phyloP scores from a whole-genome alignment of 1,140 invertebrate genomes.

The Harpegnathos saltator region DNA sequence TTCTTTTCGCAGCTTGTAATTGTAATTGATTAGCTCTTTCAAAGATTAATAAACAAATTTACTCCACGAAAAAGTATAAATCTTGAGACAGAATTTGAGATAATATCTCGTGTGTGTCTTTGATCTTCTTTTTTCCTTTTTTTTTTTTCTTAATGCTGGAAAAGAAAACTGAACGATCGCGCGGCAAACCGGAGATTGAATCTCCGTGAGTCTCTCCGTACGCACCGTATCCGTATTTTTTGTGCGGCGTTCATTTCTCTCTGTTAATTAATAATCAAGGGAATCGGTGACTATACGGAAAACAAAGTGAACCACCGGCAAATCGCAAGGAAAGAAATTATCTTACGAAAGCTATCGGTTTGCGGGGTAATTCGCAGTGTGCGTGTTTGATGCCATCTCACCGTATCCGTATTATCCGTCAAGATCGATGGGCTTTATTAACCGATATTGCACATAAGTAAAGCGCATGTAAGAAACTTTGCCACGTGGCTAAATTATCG shows the following conservation, averaged over 20 bases:
- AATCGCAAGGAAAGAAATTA: background rate
- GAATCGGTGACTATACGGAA: background rate
- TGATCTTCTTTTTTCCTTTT: background rate
- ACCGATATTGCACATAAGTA: background rate
- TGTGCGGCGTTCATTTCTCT: background rate
- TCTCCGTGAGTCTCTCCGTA: background rate
- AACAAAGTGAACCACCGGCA: background rate
- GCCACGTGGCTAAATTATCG: constrained; percentile 20
- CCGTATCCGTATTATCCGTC: background rate
- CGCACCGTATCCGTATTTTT: constrained; percentile 10
- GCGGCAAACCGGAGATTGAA: background rate
- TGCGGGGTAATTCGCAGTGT: constrained; percentile 23
- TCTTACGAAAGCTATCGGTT: constrained; percentile 2
- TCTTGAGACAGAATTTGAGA: too few relatives aligned
- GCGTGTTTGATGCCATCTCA: constrained; percentile 26
- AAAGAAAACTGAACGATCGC: background rate
- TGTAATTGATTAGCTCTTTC: too few relatives aligned
- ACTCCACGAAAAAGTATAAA: too few relatives aligned
- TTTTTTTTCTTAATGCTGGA: background rate
- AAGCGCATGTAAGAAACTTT: constrained; percentile 24
- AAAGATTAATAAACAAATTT: too few relatives aligned
- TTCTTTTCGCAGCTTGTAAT: too few relatives aligned
- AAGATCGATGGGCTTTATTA: background rate
- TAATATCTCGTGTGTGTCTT: too few relatives aligned
- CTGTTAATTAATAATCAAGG: background rate